phyloP scores from a whole-genome alignment of 2,113 vertebrate species.

The Echinops telfairi region DNA sequence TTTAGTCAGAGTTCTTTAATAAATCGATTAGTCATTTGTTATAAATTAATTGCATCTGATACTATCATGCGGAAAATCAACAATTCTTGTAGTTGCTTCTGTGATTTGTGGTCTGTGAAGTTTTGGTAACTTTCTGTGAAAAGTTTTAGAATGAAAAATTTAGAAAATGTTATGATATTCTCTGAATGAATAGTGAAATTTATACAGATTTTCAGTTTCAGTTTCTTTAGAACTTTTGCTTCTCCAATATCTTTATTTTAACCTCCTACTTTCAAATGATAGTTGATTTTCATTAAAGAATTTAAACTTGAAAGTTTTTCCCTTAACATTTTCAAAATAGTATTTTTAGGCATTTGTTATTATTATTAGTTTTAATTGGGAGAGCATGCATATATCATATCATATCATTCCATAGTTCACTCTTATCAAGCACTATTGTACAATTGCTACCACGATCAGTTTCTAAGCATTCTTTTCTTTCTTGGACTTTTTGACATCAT shows the following conservation, averaged over 20 bases:
- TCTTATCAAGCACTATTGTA: no score
- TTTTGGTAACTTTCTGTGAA: not conserved
- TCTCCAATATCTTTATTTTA: conserved; percentile 33
- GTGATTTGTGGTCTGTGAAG: not conserved
- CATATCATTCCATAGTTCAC: no score
- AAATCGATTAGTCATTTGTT: conserved; percentile 10
- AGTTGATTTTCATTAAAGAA: conserved; percentile 13
- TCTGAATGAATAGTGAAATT: not conserved
- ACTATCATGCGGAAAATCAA: not conserved
- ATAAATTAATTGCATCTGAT: conserved; percentile 41
- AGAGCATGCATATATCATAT: no score
- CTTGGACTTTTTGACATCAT: no score
- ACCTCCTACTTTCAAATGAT: not conserved
- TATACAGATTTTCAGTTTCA: not conserved
- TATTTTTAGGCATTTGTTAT: not conserved
- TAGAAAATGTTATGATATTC: not conserved
- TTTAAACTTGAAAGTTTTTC: conserved; percentile 2
- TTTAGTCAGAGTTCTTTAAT: conserved; percentile 12
- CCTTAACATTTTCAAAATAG: not conserved
- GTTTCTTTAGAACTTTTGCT: conserved; percentile 29
- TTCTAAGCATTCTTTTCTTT: no score
- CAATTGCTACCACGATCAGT: no score
- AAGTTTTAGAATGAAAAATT: not conserved
- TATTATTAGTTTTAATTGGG: no score
- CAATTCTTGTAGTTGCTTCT: not conserved